Base-by-base conservation (phyloP, 2,888 invertebrate genomes). In the Ptilodon capucinus region DNA sequence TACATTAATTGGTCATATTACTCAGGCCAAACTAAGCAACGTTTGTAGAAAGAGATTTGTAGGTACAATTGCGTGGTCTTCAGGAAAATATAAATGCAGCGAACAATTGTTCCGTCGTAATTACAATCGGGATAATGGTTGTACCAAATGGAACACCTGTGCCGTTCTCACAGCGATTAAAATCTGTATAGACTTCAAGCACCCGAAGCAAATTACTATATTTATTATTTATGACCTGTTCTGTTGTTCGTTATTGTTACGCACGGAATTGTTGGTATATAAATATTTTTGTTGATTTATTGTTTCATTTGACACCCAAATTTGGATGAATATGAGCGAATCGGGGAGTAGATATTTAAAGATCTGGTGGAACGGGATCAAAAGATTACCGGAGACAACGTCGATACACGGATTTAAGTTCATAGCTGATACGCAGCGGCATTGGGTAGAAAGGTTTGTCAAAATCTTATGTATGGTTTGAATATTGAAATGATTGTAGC, bases 351-450 rank as follows among this genome's bases (percentile, higher is more conserved):
- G 68, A 51, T 89, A 88, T 57, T 71, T 84, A 3, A 75, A 81
- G 53, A 86, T 89, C 60, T 91, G 91, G 91, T 90, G 88, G 90
- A 75, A 80, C 17, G 88, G 87, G 0, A 89, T 91, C 32, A 89
- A 86, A 60, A 86, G 83, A 54, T 69, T 91, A 34, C 91, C 91
- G 0, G 73, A 86, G n/a, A 86, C 84, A 0, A 92, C 92, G 2
- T 92, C 93, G 4, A 92, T 95, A 50, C 95, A 95, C 71, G 94
- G 95, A 2, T 92, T 93, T 58, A 87, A 91, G 64, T 95, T 93
- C 68, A 90, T 94, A 44, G 93, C 92, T 2, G 93, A 94, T 68
- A 77, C 84, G n/a, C 91, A 89, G 36, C 80, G 92, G 46, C 94
- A 93, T 74, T 94, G 94, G 93, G 83, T 90, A 0, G 94, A 94